Conservation (phyloP, 2,797 vertebrate species). For the Corythornis leucogaster region DNA sequence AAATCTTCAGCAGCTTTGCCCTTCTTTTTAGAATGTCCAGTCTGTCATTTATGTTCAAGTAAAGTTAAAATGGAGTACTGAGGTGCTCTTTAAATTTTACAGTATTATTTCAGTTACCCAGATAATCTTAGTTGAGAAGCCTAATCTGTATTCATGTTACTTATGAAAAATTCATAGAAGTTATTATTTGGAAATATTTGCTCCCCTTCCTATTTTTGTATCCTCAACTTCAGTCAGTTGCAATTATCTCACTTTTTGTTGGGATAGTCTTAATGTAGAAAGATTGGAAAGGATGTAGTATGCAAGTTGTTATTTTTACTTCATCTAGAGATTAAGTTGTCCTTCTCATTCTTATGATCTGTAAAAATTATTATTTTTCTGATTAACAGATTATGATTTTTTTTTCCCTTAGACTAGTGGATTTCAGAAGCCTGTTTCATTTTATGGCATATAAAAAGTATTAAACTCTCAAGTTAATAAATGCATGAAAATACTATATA, state of each 20-base stretch:
- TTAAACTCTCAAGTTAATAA: not conserved
- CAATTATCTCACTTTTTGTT: not conserved
- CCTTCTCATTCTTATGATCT: not conserved
- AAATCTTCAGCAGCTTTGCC: not conserved
- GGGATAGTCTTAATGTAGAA: not conserved
- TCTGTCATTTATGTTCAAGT: not conserved
- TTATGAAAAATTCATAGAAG: not conserved
- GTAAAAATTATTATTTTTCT: not conserved
- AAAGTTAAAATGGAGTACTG: not conserved
- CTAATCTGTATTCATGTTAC: not conserved
- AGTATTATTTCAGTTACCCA: not conserved
- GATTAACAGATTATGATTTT: not conserved
- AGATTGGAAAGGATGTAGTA: not conserved
- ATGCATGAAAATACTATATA: not conserved
- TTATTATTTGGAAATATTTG: constrained; percentile 6
- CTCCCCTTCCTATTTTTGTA: not conserved
- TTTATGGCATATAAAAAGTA: not conserved
- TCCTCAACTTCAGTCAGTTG: not conserved
- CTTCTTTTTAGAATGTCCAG: not conserved
- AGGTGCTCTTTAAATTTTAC: not conserved
- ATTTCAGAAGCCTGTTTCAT: not conserved
- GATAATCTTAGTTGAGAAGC: not conserved
- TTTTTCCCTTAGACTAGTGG: not conserved
- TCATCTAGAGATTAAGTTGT: not conserved
- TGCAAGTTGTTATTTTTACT: not conserved